Conservation (phyloP, 2,113 vertebrate genomes). For the Nannobrachium achirus region DNA sequence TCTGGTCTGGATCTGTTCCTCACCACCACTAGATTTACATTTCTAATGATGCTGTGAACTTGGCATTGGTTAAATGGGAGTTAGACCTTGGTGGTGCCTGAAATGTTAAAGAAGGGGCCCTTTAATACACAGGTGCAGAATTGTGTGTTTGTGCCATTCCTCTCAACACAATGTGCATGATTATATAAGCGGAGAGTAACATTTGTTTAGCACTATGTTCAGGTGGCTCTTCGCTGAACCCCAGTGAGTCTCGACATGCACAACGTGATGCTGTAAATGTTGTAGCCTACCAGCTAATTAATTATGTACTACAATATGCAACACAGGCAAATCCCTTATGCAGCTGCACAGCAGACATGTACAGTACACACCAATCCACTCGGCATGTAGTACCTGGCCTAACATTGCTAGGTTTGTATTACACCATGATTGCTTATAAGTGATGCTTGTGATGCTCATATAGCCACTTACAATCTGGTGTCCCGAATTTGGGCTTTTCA, state of each 20-base stretch:
- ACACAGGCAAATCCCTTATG: too few relatives aligned
- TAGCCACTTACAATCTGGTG: too few relatives aligned
- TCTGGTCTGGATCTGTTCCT: background rate
- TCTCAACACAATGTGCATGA: conserved; percentile 14
- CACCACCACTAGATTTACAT: background rate
- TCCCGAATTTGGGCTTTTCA: too few relatives aligned
- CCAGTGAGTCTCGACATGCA: conserved; percentile 37
- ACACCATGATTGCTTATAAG: too few relatives aligned
- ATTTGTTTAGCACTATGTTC: conserved; percentile 3
- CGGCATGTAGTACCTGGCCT: too few relatives aligned
- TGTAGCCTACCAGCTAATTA: too few relatives aligned
- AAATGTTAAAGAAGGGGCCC: background rate
- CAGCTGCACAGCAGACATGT: too few relatives aligned
- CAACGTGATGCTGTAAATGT: conserved; percentile 15
- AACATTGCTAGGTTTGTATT: too few relatives aligned
- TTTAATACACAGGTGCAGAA: conserved; percentile 5
- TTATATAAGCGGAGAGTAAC: conserved; percentile 30
- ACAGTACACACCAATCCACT: too few relatives aligned
- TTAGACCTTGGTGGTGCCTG: background rate
- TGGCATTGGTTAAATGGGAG: background rate
- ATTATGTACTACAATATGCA: too few relatives aligned
- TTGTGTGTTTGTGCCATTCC: background rate
- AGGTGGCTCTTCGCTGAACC: conserved; percentile 16
- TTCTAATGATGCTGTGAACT: background rate
- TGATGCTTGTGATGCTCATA: too few relatives aligned